These are phyloP conservation scores for Lasioglossum figueresi DNA, from an alignment of 2,888 invertebrate species.

Conservation along the genomic window DNA sequence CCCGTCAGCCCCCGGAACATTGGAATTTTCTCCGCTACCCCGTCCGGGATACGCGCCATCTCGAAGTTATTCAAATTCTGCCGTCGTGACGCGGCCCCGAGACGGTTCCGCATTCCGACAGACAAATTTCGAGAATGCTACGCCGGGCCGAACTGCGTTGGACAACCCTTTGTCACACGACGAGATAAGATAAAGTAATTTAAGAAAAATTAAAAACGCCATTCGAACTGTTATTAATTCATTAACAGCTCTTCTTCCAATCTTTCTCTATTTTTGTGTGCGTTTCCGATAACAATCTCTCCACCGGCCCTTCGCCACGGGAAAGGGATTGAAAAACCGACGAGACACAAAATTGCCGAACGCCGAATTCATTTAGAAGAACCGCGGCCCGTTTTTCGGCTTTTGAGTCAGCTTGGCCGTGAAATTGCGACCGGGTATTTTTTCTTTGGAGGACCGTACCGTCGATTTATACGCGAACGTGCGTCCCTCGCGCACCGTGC, in stretches of 20 bases:
- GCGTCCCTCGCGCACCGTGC: neutral
- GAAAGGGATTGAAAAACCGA: conserved; percentile 39
- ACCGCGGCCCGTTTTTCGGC: conserved; percentile 47
- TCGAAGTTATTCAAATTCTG: conserved; percentile 71
- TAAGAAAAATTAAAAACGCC: too few relatives aligned
- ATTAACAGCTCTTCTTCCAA: conserved; percentile 49
- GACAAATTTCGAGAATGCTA: too few relatives aligned
- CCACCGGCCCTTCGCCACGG: neutral
- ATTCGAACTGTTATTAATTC: conserved; percentile 59
- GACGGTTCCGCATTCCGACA: neutral
- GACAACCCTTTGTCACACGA: too few relatives aligned
- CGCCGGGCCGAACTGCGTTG: too few relatives aligned
- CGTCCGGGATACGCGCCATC: conserved; percentile 22
- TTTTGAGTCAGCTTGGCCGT: conserved; percentile 57
- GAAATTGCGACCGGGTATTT: conserved; percentile 66
- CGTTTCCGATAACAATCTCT: conserved; percentile 7
- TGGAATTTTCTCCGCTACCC: conserved; percentile 61
- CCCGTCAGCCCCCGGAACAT: conserved; percentile 22
- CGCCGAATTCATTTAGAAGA: conserved; percentile 59
- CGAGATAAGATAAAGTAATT: too few relatives aligned
- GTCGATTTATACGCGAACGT: conserved; percentile 54
- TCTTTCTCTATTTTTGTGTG: neutral
- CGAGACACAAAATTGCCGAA: conserved; percentile 55
- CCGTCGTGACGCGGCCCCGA: conserved; percentile 65
- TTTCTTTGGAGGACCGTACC: conserved; percentile 51